Evolutionary conservation across 30 jellyfish, hydroid and myxozoan genomes (phyloP).

Genomic region (Morbakka virulenta): DNA sequence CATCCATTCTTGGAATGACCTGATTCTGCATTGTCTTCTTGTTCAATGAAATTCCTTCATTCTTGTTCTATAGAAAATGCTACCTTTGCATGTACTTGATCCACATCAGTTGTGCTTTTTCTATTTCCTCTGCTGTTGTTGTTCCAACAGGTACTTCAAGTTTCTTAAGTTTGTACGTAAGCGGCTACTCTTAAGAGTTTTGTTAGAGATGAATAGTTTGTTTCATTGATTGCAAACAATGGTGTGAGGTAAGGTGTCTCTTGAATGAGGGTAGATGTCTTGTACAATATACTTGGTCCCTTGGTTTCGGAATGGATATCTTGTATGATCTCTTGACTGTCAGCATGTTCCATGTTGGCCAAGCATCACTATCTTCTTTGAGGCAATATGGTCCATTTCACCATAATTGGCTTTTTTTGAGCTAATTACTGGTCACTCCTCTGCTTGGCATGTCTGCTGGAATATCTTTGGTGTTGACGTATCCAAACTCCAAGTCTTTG

Average conservation of each 20-base stretch:
- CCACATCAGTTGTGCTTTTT: neutral
- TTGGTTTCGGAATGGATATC: neutral
- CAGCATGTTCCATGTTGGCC: slow-evolving; percentile 15
- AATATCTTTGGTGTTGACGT: slow-evolving; percentile 7
- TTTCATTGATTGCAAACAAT: slow-evolving; percentile 19
- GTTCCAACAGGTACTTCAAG: neutral
- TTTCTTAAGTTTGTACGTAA: too few relatives aligned
- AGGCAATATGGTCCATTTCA: too few relatives aligned
- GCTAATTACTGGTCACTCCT: neutral
- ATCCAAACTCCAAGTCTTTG: neutral
- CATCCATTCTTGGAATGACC: neutral
- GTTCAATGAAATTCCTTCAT: neutral
- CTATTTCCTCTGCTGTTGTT: neutral
- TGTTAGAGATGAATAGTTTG: neutral
- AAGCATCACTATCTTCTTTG: too few relatives aligned
- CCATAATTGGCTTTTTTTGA: too few relatives aligned
- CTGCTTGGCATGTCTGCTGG: slow-evolving; percentile 23
- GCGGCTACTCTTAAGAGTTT: slow-evolving; percentile 26
- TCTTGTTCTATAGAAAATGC: neutral
- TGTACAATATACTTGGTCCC: slow-evolving; percentile 6
- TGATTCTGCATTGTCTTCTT: neutral
- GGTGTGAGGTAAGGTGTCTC: neutral
- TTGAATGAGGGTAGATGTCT: neutral
- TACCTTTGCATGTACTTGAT: neutral
- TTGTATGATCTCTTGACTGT: neutral